Evolutionary conservation across 2,888 invertebrate species (phyloP), one percentile per base, ranked within the genome.

Genomic region (Escarpia spicata): DNA sequence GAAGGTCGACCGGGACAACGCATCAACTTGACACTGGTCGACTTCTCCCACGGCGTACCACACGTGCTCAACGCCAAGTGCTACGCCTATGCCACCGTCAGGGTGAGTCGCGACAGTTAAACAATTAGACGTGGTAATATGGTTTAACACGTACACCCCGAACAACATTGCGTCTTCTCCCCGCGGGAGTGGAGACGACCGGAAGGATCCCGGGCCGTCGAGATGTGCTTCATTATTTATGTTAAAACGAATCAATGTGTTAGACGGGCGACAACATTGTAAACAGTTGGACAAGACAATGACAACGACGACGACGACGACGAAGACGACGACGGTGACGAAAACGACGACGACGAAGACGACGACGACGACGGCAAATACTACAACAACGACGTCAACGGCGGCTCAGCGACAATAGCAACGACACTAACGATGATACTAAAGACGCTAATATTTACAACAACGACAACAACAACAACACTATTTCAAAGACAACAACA

Each of bases 31-130:
- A 75, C 75, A 15, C 75, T 75, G 3, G 75, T 26, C n/a, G 75
- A 75, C 75, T 75, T 75, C n/a, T 75, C 75, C 75, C 75, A 75
- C 75, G 75, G 75, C 75, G 75, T 75, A 3, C 75, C 75, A 1
- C 75, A 75, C n/a, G 75, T 75, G 26, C 26, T 75, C 75, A 75
- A 75, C n/a, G 75, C 75, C 75, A 75, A 75, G 75, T 26, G 75
- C 75, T 75, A 75, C 75, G 75, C 75, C 75, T 75, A 75, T 75
- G 75, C 75, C 75, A 75, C 26, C 75, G 75, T 75, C 26, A 75
- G 75, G 75, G 75, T 75, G 75, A 75, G 75, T 75, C 19, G 75
- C 75, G n/a, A 75, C 75, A 75, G 19, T 19, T 2, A 26, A 75
- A 75, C 75, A 75, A 75, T 75, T 75, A 75, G 4, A 26, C 26